Base-by-base conservation (phyloP, 2,113 vertebrate species). In the Alaudala cheleensis region DNA sequence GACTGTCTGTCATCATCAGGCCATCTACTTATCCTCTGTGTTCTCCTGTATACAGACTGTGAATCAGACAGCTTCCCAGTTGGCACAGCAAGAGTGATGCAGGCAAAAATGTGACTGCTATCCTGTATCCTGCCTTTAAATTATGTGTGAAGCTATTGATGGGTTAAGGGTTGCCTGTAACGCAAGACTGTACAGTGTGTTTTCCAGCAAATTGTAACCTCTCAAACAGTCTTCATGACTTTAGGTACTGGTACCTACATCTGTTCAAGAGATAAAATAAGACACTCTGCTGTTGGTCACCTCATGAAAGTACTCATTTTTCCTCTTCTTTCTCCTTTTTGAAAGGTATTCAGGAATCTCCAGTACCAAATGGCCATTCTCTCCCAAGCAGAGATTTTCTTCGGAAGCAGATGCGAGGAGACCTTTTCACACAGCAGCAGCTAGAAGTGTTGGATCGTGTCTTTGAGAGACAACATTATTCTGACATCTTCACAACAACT, bases 321-420 rank as follows among this genome's bases (percentile, higher is more conserved):
- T 40, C 50, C 65, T 95, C 86, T 95, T 79, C 74, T 95, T 62
- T 98, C 56, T n/a, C 89, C 56, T 93, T 78, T 97, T 88, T 78
- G 86, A 91, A 97, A 99, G 99, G 98, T 96, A 98, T 99, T 96
- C 99, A 99, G 97, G 99, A 99, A 78, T 99, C 99, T 90, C 98
- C 99, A 4, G 98, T 99, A 98, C 98, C 99, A n/a, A 99, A 99
- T 9, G 99, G 99, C 77, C 99, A 99, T 81, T 98, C 98, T 24
- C 99, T 99, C 72, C 98, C 98, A 1, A 99, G 99, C 96, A 98
- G 99, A 98, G 99, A 99, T 97, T 99, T 99, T 97, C 98, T 99
- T 91, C 98, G 99, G 97, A 99, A 99, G 97, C 99, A 99, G 98
- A 99, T 99, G 99, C 97, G 99, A 97, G 99, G 99, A 96, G 99